These are phyloP conservation scores for Bettongia penicillata DNA, from an alignment of 2,113 vertebrate genomes.

Conservation along the genomic window DNA sequence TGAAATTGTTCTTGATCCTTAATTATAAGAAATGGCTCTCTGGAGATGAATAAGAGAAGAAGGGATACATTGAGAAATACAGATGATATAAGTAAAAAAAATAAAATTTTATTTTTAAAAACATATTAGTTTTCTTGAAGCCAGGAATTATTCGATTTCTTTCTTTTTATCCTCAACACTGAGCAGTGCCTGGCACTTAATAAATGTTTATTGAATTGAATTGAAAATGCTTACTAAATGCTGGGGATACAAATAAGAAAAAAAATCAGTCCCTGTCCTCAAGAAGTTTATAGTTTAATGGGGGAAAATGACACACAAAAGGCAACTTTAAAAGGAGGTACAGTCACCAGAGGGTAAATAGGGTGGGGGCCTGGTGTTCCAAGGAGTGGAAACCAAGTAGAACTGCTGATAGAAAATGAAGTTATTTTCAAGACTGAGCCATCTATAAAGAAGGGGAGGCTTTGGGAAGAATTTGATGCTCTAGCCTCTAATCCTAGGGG, in stretches of 20 bases:
- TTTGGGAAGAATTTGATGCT: not conserved
- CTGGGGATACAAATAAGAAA: not conserved
- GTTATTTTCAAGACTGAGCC: not conserved
- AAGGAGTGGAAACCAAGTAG: not conserved
- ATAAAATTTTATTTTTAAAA: not conserved
- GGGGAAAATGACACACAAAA: not conserved
- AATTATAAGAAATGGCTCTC: not conserved
- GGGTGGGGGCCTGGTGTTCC: not conserved
- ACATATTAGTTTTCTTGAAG: not conserved
- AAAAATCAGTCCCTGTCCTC: not conserved
- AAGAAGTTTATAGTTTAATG: not conserved
- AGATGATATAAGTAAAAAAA: not conserved
- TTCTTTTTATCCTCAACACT: not conserved
- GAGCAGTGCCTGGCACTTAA: not conserved
- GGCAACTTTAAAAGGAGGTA: not conserved
- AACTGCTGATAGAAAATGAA: not conserved
- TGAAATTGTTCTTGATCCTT: not conserved
- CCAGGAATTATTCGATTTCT: not conserved
- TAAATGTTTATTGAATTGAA: not conserved
- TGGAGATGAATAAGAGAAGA: not conserved
- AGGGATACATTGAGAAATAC: not conserved
- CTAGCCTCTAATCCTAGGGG: not conserved
- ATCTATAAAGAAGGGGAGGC: not conserved
- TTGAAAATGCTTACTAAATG: not conserved
- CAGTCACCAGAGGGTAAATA: not conserved